A percentile compares a stretch with the other conserved stretches of the same genome.
Conservation (phyloP, 2,797 vertebrate species). For the Cossypha niveicapilla region DNA sequence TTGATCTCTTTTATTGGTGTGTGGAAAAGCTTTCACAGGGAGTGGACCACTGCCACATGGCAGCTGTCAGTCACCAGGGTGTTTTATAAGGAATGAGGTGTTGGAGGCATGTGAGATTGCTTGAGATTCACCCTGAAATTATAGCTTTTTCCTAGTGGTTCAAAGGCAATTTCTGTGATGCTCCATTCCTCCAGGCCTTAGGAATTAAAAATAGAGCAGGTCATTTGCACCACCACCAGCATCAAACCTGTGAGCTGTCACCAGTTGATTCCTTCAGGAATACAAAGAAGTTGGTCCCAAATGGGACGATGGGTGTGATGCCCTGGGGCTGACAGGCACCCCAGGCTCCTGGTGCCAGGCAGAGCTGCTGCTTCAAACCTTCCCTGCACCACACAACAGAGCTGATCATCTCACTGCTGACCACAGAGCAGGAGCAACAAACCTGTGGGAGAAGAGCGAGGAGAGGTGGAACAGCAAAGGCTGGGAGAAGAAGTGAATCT, state of each 20-base stretch:
- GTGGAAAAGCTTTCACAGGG: neutral
- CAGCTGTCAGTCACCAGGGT: neutral
- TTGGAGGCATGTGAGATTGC: neutral
- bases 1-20: neutral
- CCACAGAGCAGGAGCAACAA: neutral
- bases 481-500: neutral
- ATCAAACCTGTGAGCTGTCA: neutral
- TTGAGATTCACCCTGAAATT: neutral
- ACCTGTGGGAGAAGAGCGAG: neutral
- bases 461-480: neutral
- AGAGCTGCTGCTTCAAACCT: neutral
- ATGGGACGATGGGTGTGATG: rapidly evolving
- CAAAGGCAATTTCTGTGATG: neutral
- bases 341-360: rapidly evolving
- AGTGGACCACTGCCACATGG: neutral
- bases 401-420: neutral
- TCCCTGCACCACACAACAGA: neutral
- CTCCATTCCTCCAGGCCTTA: neutral
- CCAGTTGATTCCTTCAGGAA: neutral
- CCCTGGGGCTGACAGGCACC: neutral
- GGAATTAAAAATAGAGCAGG: neutral
- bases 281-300: neutral
- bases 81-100: neutral
- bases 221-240: neutral
- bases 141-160: neutral